phyloP scores from a whole-genome alignment of 2,113 vertebrate species.

The Thunnus maccoyii region DNA sequence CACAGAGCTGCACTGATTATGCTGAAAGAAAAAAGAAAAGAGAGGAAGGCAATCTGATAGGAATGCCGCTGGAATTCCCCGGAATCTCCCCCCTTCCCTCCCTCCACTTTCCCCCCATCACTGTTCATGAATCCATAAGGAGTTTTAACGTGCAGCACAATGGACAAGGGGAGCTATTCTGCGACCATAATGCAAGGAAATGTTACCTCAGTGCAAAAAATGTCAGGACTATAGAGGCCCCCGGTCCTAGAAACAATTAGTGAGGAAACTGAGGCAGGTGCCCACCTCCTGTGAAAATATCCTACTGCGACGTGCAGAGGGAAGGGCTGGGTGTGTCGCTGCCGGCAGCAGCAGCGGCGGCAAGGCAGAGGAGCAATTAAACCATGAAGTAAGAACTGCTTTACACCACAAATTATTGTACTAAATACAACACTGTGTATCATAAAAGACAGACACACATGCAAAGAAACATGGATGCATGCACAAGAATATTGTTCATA shows the following conservation, averaged over 20 bases:
- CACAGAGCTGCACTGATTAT: conserved; percentile 30
- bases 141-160: conserved; percentile 69
- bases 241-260: conserved; percentile 76
- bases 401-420: conserved; percentile 25
- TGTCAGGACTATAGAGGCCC: conserved; percentile 66
- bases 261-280: conserved; percentile 77
- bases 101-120: conserved; percentile 39
- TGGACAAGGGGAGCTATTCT: conserved; percentile 75
- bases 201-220: conserved; percentile 75
- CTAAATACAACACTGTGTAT: not conserved
- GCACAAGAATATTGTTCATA: not conserved
- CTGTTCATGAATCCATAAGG: conserved; percentile 68
- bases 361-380: conserved; percentile 48
- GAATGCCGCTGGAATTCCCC: conserved; percentile 78
- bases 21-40: conserved; percentile 26
- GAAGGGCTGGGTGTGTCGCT: conserved; percentile 45
- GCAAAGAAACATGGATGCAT: not conserved
- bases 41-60: conserved; percentile 67
- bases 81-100: conserved; percentile 56
- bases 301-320: conserved; percentile 43
- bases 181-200: conserved; percentile 81
- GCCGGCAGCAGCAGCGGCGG: conserved; percentile 42
- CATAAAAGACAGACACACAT: conserved; percentile 3
- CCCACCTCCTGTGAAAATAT: conserved; percentile 79
- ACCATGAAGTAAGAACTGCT: conserved; percentile 48